Evolutionary conservation across 2,113 vertebrate species (phyloP).

Genomic region (Hymenochirus boettgeri): DNA sequence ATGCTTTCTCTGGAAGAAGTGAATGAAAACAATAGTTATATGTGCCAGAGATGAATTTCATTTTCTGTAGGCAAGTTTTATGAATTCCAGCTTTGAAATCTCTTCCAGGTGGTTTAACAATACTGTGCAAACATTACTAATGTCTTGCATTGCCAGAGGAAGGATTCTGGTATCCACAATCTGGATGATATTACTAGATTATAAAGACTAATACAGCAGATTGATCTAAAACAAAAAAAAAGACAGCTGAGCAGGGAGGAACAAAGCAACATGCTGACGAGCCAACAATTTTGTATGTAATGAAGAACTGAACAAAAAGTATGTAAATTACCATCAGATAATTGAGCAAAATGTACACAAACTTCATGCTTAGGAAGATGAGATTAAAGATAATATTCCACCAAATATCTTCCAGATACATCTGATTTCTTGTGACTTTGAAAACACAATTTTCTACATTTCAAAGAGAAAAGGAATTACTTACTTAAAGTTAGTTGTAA

Average conservation of each 20-base stretch:
- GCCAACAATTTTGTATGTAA: slow-evolving; percentile 7
- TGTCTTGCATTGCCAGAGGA: slow-evolving; percentile 20
- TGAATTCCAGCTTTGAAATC: slow-evolving; percentile 29
- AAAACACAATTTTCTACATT: no score
- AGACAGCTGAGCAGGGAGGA: not conserved
- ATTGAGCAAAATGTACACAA: not conserved
- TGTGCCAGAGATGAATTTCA: not conserved
- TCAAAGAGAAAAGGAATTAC: no score
- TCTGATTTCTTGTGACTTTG: no score
- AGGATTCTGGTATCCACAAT: slow-evolving; percentile 21
- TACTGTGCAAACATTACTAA: slow-evolving; percentile 25
- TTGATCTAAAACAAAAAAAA: slow-evolving; percentile 3
- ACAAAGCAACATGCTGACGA: not conserved
- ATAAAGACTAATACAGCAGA: slow-evolving; percentile 20
- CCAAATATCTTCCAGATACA: no score
- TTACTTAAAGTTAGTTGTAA: no score
- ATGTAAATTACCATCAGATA: not conserved
- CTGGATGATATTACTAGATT: slow-evolving; percentile 22
- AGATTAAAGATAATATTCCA: not conserved
- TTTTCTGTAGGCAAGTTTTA: slow-evolving; percentile 25
- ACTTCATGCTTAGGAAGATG: not conserved
- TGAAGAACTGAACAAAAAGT: not conserved
- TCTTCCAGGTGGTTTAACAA: slow-evolving; percentile 34
- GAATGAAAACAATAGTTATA: slow-evolving; percentile 28
- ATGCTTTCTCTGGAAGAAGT: not conserved